Percentiles rank a stretch among this genome's conserved stretches.
phyloP scores from a whole-genome alignment of 2,888 invertebrate genomes.

The Phengaris alcon region DNA sequence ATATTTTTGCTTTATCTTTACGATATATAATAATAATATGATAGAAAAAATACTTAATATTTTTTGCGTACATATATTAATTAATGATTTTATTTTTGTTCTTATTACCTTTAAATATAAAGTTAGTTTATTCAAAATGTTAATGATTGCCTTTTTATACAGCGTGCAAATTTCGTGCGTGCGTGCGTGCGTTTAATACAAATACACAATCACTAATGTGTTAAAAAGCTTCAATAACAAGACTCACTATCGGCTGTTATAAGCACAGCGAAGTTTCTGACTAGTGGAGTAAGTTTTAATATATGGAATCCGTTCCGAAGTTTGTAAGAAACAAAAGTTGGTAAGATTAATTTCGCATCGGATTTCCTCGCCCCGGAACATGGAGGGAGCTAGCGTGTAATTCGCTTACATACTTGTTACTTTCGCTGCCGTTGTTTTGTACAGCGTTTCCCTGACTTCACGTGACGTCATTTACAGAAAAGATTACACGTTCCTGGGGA shows the following conservation, averaged over 20 bases:
- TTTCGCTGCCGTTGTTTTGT: not conserved
- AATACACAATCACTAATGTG: not conserved
- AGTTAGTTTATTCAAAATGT: not conserved
- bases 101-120: no score
- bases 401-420: slow-evolving; percentile 21
- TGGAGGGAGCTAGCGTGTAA: slow-evolving; percentile 19
- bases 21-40: no score
- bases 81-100: no score
- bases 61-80: no score
- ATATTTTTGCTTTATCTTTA: no score
- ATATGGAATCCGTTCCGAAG: slow-evolving; percentile 30
- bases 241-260: slow-evolving; percentile 27
- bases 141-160: not conserved
- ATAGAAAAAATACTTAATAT: no score
- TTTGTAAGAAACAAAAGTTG: slow-evolving; percentile 33
- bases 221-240: not conserved
- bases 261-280: slow-evolving; percentile 22
- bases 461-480: no score
- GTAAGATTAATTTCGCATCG: slow-evolving; percentile 30
- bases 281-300: slow-evolving; percentile 29
- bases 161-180: no score
- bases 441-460: not conserved
- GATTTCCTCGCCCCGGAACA: slow-evolving; percentile 27
- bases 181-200: no score
- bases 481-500: no score